Percentiles rank a stretch among this genome's conserved stretches.
These are phyloP conservation scores for Drosophila grimshawi DNA, from an alignment of 1,140 invertebrate genomes.

Conservation along the genomic window DNA sequence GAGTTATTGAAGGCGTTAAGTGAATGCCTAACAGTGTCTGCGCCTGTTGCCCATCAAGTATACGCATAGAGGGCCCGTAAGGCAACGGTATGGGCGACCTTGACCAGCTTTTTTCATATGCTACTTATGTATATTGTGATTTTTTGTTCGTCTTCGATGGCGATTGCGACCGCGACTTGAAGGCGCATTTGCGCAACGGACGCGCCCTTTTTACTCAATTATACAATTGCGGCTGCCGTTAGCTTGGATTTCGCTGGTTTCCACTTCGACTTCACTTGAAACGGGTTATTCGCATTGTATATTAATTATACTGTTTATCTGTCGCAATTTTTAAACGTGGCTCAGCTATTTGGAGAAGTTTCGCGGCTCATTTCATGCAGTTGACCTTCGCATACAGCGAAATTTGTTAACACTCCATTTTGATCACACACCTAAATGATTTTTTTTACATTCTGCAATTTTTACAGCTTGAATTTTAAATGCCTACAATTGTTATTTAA, in stretches of 20 bases:
- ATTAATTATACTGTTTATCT: constrained; percentile 75
- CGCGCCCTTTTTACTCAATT: constrained; percentile 72
- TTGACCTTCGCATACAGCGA: constrained; percentile 68
- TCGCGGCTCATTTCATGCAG: constrained; percentile 50
- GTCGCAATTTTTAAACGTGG: constrained; percentile 65
- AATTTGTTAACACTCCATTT: constrained; percentile 46
- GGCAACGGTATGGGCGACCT: constrained; percentile 48
- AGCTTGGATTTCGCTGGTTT: constrained; percentile 10
- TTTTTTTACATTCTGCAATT: neutral
- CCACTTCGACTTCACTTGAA: constrained; percentile 45
- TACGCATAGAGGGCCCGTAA: constrained; percentile 39
- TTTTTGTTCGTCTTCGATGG: constrained; percentile 36
- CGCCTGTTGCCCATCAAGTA: constrained; percentile 49
- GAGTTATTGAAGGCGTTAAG: constrained; percentile 32
- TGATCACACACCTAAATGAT: neutral
- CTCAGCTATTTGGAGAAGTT: constrained; percentile 55
- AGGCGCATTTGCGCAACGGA: constrained; percentile 66
- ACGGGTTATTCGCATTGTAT: constrained; percentile 72
- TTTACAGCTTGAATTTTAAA: constrained; percentile 12
- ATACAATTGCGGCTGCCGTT: constrained; percentile 59
- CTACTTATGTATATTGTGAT: constrained; percentile 2
- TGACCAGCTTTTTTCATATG: constrained; percentile 59
- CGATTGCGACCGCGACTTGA: constrained; percentile 27
- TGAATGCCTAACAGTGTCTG: constrained; percentile 40
- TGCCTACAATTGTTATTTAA: constrained; percentile 14